Percentiles rank a stretch among this genome's conserved stretches.
Conservation (phyloP, 2,113 vertebrate species). For the Nibea albiflora region DNA sequence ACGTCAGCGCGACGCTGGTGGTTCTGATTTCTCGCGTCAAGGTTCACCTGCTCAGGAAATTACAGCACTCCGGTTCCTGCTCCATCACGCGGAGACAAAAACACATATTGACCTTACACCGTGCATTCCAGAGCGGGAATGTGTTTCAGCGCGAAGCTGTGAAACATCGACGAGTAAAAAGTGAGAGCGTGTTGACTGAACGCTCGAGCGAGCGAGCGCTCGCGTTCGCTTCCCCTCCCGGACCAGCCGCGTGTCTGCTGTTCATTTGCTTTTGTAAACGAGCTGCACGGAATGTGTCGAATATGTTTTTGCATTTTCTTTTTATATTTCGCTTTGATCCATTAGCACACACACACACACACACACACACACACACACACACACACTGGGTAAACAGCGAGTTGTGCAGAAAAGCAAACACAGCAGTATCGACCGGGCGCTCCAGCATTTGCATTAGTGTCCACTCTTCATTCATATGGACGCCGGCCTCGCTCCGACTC, state of each 20-base stretch:
- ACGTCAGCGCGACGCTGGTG: background rate
- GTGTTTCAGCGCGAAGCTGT: background rate
- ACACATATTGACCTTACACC: background rate
- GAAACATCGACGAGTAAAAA: constrained; percentile 11
- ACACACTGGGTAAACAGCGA: constrained; percentile 58
- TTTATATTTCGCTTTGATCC: constrained; percentile 39
- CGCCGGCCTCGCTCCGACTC: constrained; percentile 54
- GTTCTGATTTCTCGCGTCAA: constrained; percentile 5
- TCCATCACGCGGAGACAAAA: constrained; percentile 1
- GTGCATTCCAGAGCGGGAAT: background rate
- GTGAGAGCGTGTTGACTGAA: constrained; percentile 36
- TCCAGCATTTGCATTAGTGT: constrained; percentile 72
- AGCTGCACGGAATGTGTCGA: constrained; percentile 27
- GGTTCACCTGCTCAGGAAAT: constrained; percentile 1
- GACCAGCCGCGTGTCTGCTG: background rate
- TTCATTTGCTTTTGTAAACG: constrained; percentile 38
- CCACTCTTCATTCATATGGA: constrained; percentile 63
- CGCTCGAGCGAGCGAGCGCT: background rate
- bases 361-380: constrained; percentile 1
- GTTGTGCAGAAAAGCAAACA: constrained; percentile 68
- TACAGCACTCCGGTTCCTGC: background rate
- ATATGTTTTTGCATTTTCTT: constrained; percentile 42
- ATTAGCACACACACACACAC: constrained; percentile 31
- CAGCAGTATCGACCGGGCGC: constrained; percentile 72
- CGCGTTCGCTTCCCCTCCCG: constrained; percentile 7